These are phyloP conservation scores for Engraulis encrasicolus DNA, from an alignment of 2,113 vertebrate species.

Conservation along the genomic window DNA sequence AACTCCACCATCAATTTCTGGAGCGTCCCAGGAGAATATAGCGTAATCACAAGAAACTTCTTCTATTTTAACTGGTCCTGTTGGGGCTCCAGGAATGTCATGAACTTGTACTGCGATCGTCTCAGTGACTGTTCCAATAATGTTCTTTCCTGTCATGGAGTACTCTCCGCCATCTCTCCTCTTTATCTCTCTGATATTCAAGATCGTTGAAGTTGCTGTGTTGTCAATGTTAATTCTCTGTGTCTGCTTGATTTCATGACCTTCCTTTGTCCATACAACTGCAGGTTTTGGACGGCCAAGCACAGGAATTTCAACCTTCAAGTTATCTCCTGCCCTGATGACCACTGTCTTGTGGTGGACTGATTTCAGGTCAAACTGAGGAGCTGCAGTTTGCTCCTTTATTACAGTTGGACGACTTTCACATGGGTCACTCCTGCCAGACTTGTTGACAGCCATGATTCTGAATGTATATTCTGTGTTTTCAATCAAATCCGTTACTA, in stretches of 20 bases:
- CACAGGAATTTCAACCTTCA: slow-evolving; percentile 96
- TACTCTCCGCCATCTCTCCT: slow-evolving; percentile 89
- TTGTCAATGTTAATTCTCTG: slow-evolving; percentile 93
- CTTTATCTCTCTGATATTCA: slow-evolving; percentile 89
- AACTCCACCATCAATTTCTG: slow-evolving; percentile 93
- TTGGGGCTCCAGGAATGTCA: slow-evolving; percentile 94
- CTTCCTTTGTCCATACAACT: slow-evolving; percentile 94
- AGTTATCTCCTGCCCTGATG: slow-evolving; percentile 91
- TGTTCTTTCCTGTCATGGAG: slow-evolving; percentile 90
- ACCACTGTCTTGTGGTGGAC: slow-evolving; percentile 93
- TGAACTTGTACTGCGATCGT: slow-evolving; percentile 89
- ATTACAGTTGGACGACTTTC: slow-evolving; percentile 91
- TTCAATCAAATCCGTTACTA: slow-evolving; percentile 87
- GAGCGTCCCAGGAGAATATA: slow-evolving; percentile 92
- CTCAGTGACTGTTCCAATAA: slow-evolving; percentile 89
- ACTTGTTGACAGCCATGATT: slow-evolving; percentile 95
- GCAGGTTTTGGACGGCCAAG: slow-evolving; percentile 91
- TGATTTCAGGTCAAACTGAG: slow-evolving; percentile 90
- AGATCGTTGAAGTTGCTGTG: slow-evolving; percentile 89
- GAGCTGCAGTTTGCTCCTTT: slow-evolving; percentile 88
- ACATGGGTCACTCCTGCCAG: slow-evolving; percentile 93
- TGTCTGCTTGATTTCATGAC: slow-evolving; percentile 86
- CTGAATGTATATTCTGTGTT: slow-evolving; percentile 95
- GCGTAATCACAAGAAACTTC: slow-evolving; percentile 94
- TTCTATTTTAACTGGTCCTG: slow-evolving; percentile 93